Evolutionary conservation across 2,113 vertebrate genomes (phyloP), one percentile per base, ranked within the genome.

Genomic region (Coreoperca whiteheadi): DNA sequence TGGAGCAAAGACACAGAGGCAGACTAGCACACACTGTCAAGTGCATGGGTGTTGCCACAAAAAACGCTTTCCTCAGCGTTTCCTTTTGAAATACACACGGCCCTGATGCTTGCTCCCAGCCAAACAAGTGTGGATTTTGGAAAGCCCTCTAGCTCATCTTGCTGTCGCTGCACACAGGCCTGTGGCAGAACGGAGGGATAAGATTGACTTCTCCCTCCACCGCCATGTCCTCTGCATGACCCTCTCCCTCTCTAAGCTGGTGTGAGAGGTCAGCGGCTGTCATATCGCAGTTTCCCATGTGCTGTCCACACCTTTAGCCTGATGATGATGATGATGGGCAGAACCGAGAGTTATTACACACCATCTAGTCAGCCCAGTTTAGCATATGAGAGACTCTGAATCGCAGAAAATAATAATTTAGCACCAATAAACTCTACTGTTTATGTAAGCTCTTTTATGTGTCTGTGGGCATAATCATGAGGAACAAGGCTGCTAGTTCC

Each of bases 121-220:
- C 93, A 93, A 90, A 90, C 77, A 7, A 87, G 89, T 93, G 92
- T 94, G 90, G 90, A 89, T 89, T 90, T 94, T 92, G 93, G 93
- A 94, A 92, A 90, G 78, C 81, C 87, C 79, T 78, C 69, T 39
- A 86, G 92, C 91, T 90, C 90, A 81, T 92, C 88, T 92, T 90
- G 84, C 91, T 92, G 92, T 91, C 83, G 79, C 87, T 89, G 91
- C 91, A 91, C 87, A 79, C 86, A 64, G 77, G 74, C 85, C 90
- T 81, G 81, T 77, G 82, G 85, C 54, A 34, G 77, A 92, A 82
- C 77, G 72, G 90, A 92, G 91, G 91, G 89, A 93, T 85, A 89
- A 88, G 90, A 91, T 86, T 75, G 85, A 90, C 90, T 89, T 91
- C 87, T 86, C 85, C 87, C 78, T 88, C 64, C 77, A 85, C 57